Percentiles rank a stretch among this genome's conserved stretches.
Conservation (phyloP, 2,888 invertebrate species). For the Melanophora roralis region DNA sequence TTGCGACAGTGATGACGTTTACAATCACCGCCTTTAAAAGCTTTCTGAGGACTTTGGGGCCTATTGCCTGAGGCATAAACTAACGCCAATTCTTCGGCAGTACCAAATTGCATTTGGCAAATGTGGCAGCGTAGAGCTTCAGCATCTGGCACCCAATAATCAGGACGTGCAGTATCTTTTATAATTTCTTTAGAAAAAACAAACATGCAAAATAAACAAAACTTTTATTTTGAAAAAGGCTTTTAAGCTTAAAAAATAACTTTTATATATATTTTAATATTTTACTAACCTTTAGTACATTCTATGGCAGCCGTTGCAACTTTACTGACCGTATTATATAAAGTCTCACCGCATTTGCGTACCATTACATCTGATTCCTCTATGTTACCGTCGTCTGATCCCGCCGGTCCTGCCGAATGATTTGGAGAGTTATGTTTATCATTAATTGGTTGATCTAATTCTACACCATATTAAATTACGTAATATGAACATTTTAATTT, state of each 20-base stretch:
- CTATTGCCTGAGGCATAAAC: slow-evolving; percentile 58
- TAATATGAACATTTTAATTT: slow-evolving; percentile 1
- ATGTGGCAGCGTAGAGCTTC: slow-evolving; percentile 83
- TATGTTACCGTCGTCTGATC: slow-evolving; percentile 38
- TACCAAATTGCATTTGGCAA: slow-evolving; percentile 81
- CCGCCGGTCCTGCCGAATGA: slow-evolving; percentile 69
- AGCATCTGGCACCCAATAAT: slow-evolving; percentile 88
- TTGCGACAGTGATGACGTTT: slow-evolving; percentile 83
- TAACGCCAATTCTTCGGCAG: slow-evolving; percentile 76
- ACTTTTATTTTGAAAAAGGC: no score
- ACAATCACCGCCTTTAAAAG: slow-evolving; percentile 70
- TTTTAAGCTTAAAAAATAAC: slow-evolving; percentile 23
- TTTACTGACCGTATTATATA: slow-evolving; percentile 84
- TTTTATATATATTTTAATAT: slow-evolving; percentile 11
- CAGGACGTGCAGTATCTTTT: slow-evolving; percentile 85
- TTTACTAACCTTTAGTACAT: slow-evolving; percentile 82
- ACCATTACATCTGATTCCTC: slow-evolving; percentile 79
- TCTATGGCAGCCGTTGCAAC: slow-evolving; percentile 83
- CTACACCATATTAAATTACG: slow-evolving; percentile 30
- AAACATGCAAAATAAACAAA: slow-evolving; percentile 21
- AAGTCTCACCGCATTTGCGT: slow-evolving; percentile 83
- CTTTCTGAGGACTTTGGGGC: slow-evolving; percentile 40
- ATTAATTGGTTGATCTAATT: slow-evolving; percentile 60
- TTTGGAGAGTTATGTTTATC: slow-evolving; percentile 63
- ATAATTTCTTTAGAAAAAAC: slow-evolving; percentile 78